Conservation (phyloP, 2,113 vertebrate genomes). For the Ailurus styani region DNA sequence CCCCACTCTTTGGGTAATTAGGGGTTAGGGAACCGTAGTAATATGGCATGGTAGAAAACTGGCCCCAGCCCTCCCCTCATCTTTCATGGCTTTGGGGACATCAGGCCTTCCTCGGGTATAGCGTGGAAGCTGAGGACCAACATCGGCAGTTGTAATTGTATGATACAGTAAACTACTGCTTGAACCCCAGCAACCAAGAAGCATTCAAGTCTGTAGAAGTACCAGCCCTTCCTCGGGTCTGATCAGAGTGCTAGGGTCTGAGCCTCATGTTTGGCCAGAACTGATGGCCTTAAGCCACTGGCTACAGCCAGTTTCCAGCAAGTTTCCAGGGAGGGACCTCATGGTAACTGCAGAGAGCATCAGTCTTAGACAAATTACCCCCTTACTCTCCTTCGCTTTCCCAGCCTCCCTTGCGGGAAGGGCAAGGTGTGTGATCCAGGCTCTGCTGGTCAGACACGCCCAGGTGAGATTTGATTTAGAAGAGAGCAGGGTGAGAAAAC, state of each 20-base stretch:
- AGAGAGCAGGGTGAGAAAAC: not conserved
- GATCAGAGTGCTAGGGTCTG: not conserved
- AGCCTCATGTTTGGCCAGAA: not conserved
- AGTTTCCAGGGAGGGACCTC: not conserved
- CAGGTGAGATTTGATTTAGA: not conserved
- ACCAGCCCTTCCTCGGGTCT: not conserved
- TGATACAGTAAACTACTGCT: not conserved
- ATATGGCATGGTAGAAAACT: not conserved
- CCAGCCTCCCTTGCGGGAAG: not conserved
- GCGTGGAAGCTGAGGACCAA: not conserved
- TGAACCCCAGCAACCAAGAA: not conserved
- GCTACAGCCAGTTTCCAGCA: not conserved
- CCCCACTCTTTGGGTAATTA: not conserved
- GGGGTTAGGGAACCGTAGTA: not conserved
- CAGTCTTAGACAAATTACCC: not conserved
- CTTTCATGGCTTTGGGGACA: not conserved
- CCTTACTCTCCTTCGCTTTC: not conserved
- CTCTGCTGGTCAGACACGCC: not conserved
- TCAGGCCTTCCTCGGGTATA: not conserved
- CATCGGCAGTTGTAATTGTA: not conserved
- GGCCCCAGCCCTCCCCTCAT: not conserved
- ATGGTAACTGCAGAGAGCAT: not conserved
- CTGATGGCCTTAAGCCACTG: not conserved
- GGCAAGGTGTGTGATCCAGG: not conserved
- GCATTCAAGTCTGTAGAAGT: not conserved